Conservation (phyloP, 1,140 invertebrate genomes). For the Hyles euphorbiae region DNA sequence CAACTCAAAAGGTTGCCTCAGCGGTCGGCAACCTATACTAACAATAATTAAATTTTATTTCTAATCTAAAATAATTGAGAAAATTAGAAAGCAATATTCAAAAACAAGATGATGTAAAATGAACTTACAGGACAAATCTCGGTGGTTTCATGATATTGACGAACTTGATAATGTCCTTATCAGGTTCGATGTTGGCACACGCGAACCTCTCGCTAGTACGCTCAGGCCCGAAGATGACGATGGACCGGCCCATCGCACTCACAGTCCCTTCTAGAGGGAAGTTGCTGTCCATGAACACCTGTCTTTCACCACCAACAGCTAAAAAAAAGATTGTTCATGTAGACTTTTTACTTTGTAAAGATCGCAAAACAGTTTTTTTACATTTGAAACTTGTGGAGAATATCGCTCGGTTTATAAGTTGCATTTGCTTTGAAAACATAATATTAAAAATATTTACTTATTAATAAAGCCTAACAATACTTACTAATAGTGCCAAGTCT, state of each 20-base stretch:
- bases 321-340: neutral
- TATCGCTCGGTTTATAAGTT: too few species aligned
- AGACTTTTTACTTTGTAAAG: too few species aligned
- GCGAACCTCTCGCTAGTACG: constrained; percentile 84
- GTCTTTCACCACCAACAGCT: constrained; percentile 85
- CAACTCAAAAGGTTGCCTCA: too few species aligned
- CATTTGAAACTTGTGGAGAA: too few species aligned
- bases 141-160: constrained; percentile 91
- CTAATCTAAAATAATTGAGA: neutral
- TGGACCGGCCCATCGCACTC: constrained; percentile 88
- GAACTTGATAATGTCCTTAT: constrained; percentile 94
- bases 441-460: too few species aligned
- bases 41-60: neutral
- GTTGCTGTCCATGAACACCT: constrained; percentile 90
- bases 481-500: constrained; percentile 86
- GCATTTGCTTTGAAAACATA: too few species aligned
- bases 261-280: constrained; percentile 88
- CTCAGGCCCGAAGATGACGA: constrained; percentile 89
- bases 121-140: constrained; percentile 89
- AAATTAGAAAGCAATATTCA: neutral
- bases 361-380: too few species aligned
- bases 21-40: too few species aligned
- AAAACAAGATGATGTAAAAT: constrained; percentile 4
- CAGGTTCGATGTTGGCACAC: constrained; percentile 93
- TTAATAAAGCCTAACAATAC: too few species aligned